These are phyloP conservation scores for Rattus norvegicus DNA, from an alignment of 2,113 vertebrate genomes.

Conservation along the genomic window GRCr8 NC_086038.1:8086001-8086500, in stretches of 20 bases:
- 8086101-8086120: neutral
- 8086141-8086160: neutral
- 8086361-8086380: neutral
- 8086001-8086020: neutral
- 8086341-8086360: neutral
- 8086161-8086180: neutral
- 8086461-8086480: neutral
- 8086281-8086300: conserved; percentile 12
- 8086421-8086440: neutral
- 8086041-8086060: neutral
- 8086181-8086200: neutral
- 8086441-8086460: conserved; percentile 16
- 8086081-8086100: neutral
- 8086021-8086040: conserved; percentile 27
- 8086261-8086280: neutral
- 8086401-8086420: neutral
- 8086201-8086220: neutral
- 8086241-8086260: neutral
- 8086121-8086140: neutral
- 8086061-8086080: neutral
- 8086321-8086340: neutral
- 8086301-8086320: neutral
- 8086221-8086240: neutral
- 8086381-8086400: neutral
- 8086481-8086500: neutral